Base-by-base conservation (phyloP, 2,797 vertebrate species). In the Trichosurus vulpecula region DNA sequence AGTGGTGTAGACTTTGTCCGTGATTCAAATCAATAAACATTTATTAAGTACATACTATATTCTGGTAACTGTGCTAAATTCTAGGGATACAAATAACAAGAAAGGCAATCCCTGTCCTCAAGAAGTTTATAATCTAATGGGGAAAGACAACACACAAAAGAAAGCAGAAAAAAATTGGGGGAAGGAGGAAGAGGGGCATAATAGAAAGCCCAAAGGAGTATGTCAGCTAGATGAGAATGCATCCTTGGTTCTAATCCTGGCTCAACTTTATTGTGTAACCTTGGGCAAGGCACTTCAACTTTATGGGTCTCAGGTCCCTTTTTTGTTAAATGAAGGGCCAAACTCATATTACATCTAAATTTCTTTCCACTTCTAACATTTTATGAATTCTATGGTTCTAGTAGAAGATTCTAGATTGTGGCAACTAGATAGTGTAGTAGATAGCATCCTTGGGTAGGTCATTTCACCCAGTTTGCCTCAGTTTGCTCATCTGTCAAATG, bases 101-200 rank as follows among this genome's bases (percentile, higher is more conserved):
- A 81, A 81, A 81, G 41, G 47, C 6, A 81, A 81, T 81, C 2
- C 30, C 16, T 81, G 19, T 19, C 31, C 8, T 81, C 74, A 81
- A 47, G 41, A 22, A 81, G 74, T 3, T 81, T 81, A 25, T 9
- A 81, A 25, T 81, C 22, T 25, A 25, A 47, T 41, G 9, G 74
- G 41, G 74, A 81, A 81, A 81, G 14, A 6, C 8, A 81, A 10
- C 8, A 81, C 22, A 47, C 8, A 47, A 81, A 47, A 47, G 22
- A 81, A 81, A 47, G 11, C 74, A 47, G 22, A 81, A 81, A 57
- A n/a, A 66, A 41, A 66, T 58, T 58, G 30, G 66, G 19, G 8
- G 0, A 19, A 3, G 19, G 19, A 3, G 3, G 16, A 25, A 47
- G 8, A 25, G 22, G 6, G 41, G 3, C 12, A 14, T 66, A 2